Base-by-base conservation (phyloP, 2,797 vertebrate species). In the Esox masquinongy region DNA sequence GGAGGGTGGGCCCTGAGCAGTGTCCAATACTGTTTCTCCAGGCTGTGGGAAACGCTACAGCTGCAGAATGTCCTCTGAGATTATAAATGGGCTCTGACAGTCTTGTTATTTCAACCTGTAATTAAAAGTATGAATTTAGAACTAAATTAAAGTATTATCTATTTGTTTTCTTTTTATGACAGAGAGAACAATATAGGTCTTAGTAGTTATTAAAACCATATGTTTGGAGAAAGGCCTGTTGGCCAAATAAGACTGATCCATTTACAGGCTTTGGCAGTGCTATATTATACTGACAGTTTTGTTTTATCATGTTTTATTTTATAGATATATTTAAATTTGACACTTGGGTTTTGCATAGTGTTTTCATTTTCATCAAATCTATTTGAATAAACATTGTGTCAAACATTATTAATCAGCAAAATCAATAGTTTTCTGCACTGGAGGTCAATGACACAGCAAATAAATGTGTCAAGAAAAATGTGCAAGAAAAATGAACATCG, bases 91-190 rank as follows among this genome's bases (percentile, higher is more conserved):
- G 39, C 56, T 29, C 56, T 50, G 15, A 63, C 56, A 34, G 69
- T 36, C 9, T 7, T 34, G 77, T 53, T 74, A 67, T 76, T 87
- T 83, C 67, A 82, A 64, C 75, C 69, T 78, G 70, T 59, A 73
- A 75, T 47, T 3, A 22, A 63, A 82, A 61, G 61, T 16, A 73
- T 43, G 39, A 26, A 15, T 49, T 66, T 31, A 75, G 50, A 74
- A 73, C 70, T 63, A 73, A 80, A 84, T 84, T 68, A 76, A 83
- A 85, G 47, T 71, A 74, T 79, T 76, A 77, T 8, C 76, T 76
- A 72, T 83, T 85, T 86, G 70, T 85, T 5, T 83, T 29, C 73
- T 79, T 82, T 85, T 76, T 51, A 68, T 53, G 66, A 79, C 77
- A 59, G 43, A 34, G 70, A 29, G 50, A 72, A 36, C 70, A 71